A percentile compares a stretch with the other conserved stretches of the same genome.
phyloP scores from a whole-genome alignment of 2,113 vertebrate species.

The Telmatochromis brachygnathus region DNA sequence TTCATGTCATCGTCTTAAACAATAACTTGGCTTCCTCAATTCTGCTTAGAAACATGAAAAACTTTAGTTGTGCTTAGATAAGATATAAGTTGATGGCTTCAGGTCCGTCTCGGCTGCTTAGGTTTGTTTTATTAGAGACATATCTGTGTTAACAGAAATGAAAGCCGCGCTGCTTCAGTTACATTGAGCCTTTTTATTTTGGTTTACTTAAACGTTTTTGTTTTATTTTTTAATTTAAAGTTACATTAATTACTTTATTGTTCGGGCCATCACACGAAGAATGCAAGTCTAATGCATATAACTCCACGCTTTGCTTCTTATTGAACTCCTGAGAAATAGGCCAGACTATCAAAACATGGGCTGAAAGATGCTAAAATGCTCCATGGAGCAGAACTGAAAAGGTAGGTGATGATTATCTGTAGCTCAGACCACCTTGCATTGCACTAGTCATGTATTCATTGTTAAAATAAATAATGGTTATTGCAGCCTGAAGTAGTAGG shows the following conservation, averaged over 20 bases:
- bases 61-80: constrained; percentile 4
- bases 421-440: neutral
- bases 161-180: neutral
- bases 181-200: neutral
- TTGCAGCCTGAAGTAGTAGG: neutral
- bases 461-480: neutral
- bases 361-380: neutral
- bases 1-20: neutral
- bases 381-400: neutral
- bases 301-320: neutral
- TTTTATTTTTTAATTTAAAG: neutral
- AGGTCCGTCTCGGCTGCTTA: neutral
- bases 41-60: neutral
- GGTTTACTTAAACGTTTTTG: neutral
- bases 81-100: neutral
- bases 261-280: neutral
- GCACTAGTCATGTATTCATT: neutral
- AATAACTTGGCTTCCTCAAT: neutral
- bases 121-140: neutral
- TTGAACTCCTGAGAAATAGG: neutral
- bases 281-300: neutral
- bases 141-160: neutral
- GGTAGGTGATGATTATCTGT: neutral
- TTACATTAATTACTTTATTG: neutral
- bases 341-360: neutral